Percentiles rank a stretch among this genome's conserved stretches.
Conservation (phyloP, 2,113 vertebrate genomes). For the Agapornis roseicollis region DNA sequence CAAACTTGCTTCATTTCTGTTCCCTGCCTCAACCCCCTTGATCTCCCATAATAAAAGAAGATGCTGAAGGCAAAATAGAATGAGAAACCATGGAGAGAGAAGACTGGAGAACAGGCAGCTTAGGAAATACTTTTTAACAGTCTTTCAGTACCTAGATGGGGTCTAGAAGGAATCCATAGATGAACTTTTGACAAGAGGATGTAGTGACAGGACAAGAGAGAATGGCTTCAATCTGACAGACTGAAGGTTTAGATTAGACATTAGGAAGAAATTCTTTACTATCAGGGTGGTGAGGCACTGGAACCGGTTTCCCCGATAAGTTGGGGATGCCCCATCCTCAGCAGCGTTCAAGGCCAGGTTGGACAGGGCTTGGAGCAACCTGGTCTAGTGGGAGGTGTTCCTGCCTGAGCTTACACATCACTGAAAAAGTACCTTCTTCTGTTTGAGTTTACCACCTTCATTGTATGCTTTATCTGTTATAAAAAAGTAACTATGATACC, state of each 20-base stretch:
- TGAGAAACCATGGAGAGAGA: background rate
- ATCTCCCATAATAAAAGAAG: background rate
- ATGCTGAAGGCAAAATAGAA: background rate
- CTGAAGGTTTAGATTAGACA: background rate
- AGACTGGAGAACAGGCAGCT: background rate
- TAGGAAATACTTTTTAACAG: background rate
- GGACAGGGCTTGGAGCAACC: background rate
- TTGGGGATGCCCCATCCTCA: background rate
- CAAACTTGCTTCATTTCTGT: background rate
- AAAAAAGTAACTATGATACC: background rate
- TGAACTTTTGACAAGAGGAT: background rate
- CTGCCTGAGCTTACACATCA: background rate
- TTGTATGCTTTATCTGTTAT: background rate
- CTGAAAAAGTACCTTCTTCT: background rate
- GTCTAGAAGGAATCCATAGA: background rate
- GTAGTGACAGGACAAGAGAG: background rate
- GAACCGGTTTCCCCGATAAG: background rate
- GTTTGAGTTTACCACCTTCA: background rate
- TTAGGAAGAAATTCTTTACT: background rate
- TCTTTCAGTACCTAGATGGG: background rate
- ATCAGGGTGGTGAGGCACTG: background rate
- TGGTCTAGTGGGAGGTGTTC: background rate
- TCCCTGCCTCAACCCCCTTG: background rate
- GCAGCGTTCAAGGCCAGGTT: background rate
- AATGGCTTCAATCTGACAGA: background rate